These are phyloP conservation scores for Drosophila neocordata DNA, from an alignment of 1,140 invertebrate species.

Conservation along the genomic window DNA sequence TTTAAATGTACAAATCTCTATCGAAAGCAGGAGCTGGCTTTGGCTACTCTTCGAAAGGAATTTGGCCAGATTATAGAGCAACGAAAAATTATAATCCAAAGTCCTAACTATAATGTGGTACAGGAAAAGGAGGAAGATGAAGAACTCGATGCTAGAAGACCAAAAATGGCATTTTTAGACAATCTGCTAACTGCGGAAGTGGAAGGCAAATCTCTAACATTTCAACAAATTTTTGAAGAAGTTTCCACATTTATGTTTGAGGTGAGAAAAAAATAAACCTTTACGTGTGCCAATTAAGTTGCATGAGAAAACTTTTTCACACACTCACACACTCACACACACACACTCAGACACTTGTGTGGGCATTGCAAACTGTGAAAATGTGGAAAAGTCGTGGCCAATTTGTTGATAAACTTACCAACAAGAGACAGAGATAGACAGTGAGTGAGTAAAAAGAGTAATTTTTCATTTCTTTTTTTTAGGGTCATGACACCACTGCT, in stretches of 20 bases:
- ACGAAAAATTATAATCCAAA: slow-evolving; percentile 29
- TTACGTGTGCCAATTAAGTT: slow-evolving; percentile 5
- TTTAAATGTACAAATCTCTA: slow-evolving; percentile 31
- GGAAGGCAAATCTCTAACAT: slow-evolving; percentile 84
- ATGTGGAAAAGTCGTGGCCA: neutral
- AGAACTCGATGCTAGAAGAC: slow-evolving; percentile 26
- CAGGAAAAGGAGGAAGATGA: slow-evolving; percentile 21
- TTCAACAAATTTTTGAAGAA: slow-evolving; percentile 87
- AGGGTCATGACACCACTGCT: slow-evolving; percentile 83
- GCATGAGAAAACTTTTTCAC: neutral
- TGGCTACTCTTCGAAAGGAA: slow-evolving; percentile 28
- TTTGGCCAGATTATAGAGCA: slow-evolving; percentile 43
- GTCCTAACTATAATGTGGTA: neutral
- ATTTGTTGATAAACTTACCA: neutral
- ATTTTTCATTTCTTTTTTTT: neutral
- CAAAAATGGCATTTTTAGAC: slow-evolving; percentile 75
- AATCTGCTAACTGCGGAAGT: slow-evolving; percentile 79
- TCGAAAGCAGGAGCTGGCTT: slow-evolving; percentile 28
- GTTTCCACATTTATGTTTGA: slow-evolving; percentile 90
- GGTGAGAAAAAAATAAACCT: slow-evolving; percentile 80
- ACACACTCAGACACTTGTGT: neutral
- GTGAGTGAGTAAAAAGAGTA: neutral
- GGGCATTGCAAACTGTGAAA: neutral
- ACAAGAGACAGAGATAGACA: neutral
- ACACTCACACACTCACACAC: neutral